Evolutionary conservation across 30 jellyfish, hydroid and myxozoan genomes (phyloP).

Genomic region (Cassiopea xamachana): DNA sequence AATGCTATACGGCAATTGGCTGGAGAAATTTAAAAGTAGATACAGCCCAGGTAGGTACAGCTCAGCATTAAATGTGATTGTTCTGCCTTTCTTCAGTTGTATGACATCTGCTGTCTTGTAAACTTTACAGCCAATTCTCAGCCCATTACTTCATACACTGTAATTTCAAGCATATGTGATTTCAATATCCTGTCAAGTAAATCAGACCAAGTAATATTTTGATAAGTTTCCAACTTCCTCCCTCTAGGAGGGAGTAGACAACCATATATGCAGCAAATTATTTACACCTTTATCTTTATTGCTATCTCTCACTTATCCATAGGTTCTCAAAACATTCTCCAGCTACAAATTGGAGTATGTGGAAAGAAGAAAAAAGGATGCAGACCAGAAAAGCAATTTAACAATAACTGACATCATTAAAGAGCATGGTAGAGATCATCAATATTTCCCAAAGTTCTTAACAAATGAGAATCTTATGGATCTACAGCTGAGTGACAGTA

Average conservation of each 20-base stretch:
- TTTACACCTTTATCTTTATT: not conserved
- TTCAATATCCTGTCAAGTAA: no score
- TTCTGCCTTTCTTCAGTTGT: no score
- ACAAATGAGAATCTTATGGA: constrained; percentile 94
- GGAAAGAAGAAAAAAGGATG: constrained; percentile 64
- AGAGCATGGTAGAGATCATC: constrained; percentile 44
- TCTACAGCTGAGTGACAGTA: constrained; percentile 89
- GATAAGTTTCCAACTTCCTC: no score
- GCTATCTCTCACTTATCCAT: not conserved
- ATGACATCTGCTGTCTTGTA: no score
- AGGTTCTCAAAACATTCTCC: constrained; percentile 88
- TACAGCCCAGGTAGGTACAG: constrained; percentile 73
- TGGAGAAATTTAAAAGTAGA: constrained; percentile 77
- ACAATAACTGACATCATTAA: constrained; percentile 69
- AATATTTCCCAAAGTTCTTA: constrained; percentile 86
- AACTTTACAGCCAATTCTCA: no score
- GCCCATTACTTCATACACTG: no score
- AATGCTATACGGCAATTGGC: constrained; percentile 81
- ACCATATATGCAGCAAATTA: no score
- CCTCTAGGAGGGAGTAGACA: no score
- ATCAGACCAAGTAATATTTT: no score
- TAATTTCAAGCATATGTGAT: no score
- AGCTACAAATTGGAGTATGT: constrained; percentile 86
- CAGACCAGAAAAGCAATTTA: constrained; percentile 35
- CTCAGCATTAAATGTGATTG: no score